Conservation (phyloP, 2,113 vertebrate genomes). For the Melanerpes aurifrons region DNA sequence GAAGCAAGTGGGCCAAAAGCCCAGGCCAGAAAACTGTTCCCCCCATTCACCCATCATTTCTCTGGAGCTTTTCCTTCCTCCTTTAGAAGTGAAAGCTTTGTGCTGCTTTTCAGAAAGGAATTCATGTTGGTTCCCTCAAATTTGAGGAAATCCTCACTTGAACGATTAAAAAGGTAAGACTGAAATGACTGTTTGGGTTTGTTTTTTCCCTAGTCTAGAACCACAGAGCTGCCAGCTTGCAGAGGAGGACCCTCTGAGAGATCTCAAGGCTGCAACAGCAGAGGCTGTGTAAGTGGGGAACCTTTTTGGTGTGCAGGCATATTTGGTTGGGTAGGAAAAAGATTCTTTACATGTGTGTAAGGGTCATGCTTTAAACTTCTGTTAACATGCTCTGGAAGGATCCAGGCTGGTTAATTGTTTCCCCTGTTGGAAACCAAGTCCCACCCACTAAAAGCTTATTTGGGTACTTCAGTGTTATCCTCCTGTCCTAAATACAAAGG, state of each 20-base stretch:
- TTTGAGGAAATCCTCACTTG: neutral
- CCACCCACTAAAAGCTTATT: neutral
- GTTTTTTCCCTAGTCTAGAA: slow-evolving; percentile 69
- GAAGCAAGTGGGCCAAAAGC: too few species aligned
- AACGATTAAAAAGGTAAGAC: neutral
- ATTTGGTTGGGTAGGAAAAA: neutral
- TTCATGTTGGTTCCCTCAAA: too few species aligned
- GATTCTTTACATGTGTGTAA: rapidly evolving
- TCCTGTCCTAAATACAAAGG: neutral
- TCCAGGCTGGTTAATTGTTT: neutral
- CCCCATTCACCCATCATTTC: neutral
- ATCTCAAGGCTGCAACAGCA: slow-evolving; percentile 83
- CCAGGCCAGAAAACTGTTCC: too few species aligned
- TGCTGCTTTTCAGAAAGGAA: neutral
- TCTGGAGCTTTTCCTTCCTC: neutral
- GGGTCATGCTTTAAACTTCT: neutral
- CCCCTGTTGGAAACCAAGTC: neutral
- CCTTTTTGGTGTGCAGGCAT: neutral
- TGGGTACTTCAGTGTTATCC: neutral
- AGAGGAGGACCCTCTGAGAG: slow-evolving; percentile 78
- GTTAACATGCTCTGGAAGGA: neutral
- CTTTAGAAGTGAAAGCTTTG: neutral
- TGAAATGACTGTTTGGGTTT: neutral
- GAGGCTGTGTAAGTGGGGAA: slow-evolving; percentile 82
- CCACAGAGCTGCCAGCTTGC: slow-evolving; percentile 62